These are phyloP conservation scores for Aldrovandia affinis DNA, from an alignment of 2,797 vertebrate genomes.

Conservation along the genomic window DNA sequence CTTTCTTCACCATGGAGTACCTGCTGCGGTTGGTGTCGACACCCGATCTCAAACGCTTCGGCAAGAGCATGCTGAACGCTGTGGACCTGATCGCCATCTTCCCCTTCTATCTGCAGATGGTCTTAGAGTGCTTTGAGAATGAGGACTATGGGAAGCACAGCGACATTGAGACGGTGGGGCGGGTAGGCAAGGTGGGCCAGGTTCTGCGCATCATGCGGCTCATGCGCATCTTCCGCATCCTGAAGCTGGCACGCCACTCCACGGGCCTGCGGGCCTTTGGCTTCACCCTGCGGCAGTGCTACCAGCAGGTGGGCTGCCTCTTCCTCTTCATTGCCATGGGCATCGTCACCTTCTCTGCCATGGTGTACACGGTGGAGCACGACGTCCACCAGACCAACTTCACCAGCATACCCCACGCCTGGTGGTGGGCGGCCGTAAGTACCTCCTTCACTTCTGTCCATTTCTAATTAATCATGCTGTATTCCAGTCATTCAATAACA, in stretches of 20 bases:
- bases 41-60: slow-evolving; percentile 81
- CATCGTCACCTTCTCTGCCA: slow-evolving; percentile 92
- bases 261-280: slow-evolving; percentile 92
- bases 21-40: slow-evolving; percentile 87
- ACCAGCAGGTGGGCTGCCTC: slow-evolving; percentile 96
- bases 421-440: slow-evolving; percentile 97
- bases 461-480: not conserved
- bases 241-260: slow-evolving; percentile 94
- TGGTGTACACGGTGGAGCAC: slow-evolving; percentile 92
- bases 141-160: slow-evolving; percentile 76
- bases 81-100: slow-evolving; percentile 94
- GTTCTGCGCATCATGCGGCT: slow-evolving; percentile 92
- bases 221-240: slow-evolving; percentile 92
- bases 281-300: slow-evolving; percentile 93
- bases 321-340: slow-evolving; percentile 95
- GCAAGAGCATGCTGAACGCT: slow-evolving; percentile 84
- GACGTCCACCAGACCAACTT: slow-evolving; percentile 91
- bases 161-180: slow-evolving; percentile 86
- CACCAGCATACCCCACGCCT: slow-evolving; percentile 92
- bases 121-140: slow-evolving; percentile 80
- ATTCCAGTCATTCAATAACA: not conserved
- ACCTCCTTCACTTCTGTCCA: not conserved
- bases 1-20: slow-evolving; percentile 91
- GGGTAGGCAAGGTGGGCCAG: slow-evolving; percentile 91
- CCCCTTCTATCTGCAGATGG: slow-evolving; percentile 85